A percentile compares a stretch with the other conserved stretches of the same genome.
Evolutionary conservation across 2,888 invertebrate species (phyloP).

Genomic region (Romanomermis culicivorax): DNA sequence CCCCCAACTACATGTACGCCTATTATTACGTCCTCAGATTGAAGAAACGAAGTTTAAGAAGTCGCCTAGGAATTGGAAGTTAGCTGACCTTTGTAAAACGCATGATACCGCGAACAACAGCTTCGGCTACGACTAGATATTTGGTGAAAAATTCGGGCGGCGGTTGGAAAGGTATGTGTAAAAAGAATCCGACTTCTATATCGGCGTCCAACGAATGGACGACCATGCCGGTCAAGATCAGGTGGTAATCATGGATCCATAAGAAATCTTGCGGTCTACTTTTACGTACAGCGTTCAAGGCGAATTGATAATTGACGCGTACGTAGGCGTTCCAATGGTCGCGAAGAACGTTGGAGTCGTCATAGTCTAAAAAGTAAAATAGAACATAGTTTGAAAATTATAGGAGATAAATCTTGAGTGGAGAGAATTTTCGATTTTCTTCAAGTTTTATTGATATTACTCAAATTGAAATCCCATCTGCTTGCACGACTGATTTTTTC

Average conservation of each 20-base stretch:
- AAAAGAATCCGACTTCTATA: constrained; percentile 22
- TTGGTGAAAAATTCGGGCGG: constrained; percentile 20
- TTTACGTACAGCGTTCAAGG: constrained; percentile 21
- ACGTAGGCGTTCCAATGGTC: constrained; percentile 23
- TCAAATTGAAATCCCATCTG: too few species aligned
- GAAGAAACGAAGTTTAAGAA: too few species aligned
- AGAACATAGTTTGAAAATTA: too few species aligned
- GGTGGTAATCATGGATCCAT: constrained; percentile 24
- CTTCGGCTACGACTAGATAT: constrained; percentile 18
- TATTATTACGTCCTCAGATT: too few species aligned
- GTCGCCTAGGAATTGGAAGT: too few species aligned
- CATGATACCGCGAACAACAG: constrained; percentile 19
- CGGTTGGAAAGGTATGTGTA: constrained; percentile 18
- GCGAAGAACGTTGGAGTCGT: constrained; percentile 13
- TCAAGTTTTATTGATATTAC: too few species aligned
- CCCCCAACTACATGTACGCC: too few species aligned
- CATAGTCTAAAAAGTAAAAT: constrained; percentile 8
- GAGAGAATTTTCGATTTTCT: too few species aligned
- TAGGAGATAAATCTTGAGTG: too few species aligned
- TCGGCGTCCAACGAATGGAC: constrained; percentile 20
- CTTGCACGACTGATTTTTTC: too few species aligned
- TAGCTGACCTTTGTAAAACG: constrained; percentile 22
- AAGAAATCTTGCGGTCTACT: constrained; percentile 21
- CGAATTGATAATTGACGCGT: constrained; percentile 22
- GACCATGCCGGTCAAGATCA: constrained; percentile 21